Evolutionary conservation across 2,888 invertebrate species (phyloP).

Genomic region (Agrypnus murinus): DNA sequence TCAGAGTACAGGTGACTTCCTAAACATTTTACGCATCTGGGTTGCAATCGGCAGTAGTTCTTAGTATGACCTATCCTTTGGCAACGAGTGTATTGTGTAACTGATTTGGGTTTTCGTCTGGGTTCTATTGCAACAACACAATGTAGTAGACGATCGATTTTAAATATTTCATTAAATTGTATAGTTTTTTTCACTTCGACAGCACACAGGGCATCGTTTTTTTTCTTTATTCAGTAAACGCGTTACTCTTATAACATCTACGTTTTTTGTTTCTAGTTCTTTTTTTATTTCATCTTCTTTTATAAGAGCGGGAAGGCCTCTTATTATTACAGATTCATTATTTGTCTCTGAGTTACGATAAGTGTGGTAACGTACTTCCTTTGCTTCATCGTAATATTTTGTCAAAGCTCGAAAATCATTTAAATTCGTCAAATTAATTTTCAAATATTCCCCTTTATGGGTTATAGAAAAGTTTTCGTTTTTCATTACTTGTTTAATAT

Average conservation of each 20-base stretch:
- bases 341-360: no score
- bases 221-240: conserved; percentile 6
- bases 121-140: conserved; percentile 16
- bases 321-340: conserved; percentile 13
- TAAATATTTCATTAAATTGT: conserved; percentile 10
- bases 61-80: no score
- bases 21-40: conserved; percentile 12
- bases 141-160: conserved; percentile 4
- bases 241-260: conserved; percentile 5
- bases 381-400: no score
- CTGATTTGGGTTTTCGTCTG: conserved; percentile 1
- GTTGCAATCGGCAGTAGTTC: no score
- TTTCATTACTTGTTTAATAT: conserved; percentile 9
- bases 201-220: conserved; percentile 11
- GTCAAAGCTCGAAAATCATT: no score
- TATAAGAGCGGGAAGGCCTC: conserved; percentile 9
- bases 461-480: conserved; percentile 12
- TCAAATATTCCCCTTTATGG: conserved; percentile 11
- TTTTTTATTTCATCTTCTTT: conserved; percentile 2
- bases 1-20: background rate
- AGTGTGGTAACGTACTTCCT: background rate
- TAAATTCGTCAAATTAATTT: conserved; percentile 9
- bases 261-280: background rate
- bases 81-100: conserved; percentile 6
- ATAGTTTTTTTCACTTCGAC: background rate